Evolutionary conservation across 2,113 vertebrate species (phyloP), one percentile per base, ranked within the genome.

Genomic region (Mesitornis unicolor): DNA sequence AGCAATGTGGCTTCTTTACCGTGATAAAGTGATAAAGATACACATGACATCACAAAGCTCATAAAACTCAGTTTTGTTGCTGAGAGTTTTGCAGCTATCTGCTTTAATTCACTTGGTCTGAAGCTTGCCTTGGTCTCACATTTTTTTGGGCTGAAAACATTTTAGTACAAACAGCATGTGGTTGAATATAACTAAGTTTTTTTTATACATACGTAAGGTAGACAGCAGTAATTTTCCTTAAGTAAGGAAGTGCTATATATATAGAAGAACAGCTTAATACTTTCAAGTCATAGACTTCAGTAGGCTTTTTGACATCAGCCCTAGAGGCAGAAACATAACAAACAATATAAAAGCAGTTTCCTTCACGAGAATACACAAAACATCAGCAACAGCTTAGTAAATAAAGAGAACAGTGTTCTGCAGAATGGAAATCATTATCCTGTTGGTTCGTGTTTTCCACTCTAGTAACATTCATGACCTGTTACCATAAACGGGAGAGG

Each of bases 1-100:
- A 79, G 61, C 47, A 51, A 1, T 40, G 31, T 50, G 33, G 40
- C 24, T 94, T 90, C 83, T 89, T 94, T 87, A 85, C 73, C 31
- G 59, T 25, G 40, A 90, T 51, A 61, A 82, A 85, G 59, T 35
- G 42, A 86, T 86, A 94, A 94, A 95, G 84, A 91, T 71, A 93
- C 15, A 67, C 9, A 69, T 83, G 64, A 94, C 60, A 77, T 88
- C 75, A 93, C 84, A 81, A 92, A 90, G 40, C 59, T 82, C 7
- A 43, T 76, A 40, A 78, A 83, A 67, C 38, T 65, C 20, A 42
- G 31, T 88, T 73, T 50, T 45, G 22, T 42, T 80, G n/a, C 70
- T 76, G 28, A 18, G 83, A 60, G 43, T 48, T 86, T 68, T 84
- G 47, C 50, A 60, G 43, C n/a, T 67, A 24, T 28, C 47, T 74